Evolutionary conservation across 2,797 vertebrate species (phyloP), one percentile per base, ranked within the genome.

Genomic region (Betta splendens): DNA sequence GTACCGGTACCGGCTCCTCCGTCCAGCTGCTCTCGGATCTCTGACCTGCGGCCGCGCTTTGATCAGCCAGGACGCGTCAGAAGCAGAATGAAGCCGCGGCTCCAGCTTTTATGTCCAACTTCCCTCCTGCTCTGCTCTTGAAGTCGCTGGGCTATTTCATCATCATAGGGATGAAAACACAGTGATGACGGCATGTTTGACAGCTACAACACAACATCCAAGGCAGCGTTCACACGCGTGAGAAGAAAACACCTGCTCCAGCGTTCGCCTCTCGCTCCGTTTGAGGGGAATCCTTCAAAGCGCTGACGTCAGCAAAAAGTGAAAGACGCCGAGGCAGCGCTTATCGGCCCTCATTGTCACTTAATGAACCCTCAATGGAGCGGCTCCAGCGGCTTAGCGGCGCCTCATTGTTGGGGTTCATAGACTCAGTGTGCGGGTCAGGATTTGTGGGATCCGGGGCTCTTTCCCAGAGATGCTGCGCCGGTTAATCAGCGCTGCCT

Each of bases 301-400:
- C 62, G 83, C 79, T 83, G 82, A 87, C 82, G 80, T 81, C 68
- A 82, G 69, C 80, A 77, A 81, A 90, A 89, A 77, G 70, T 50
- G 53, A 89, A 87, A 86, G 75, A 82, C 82, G 72, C 66, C 78
- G 73, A 76, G 54, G 60, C 62, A 72, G 75, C 79, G 60, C 76
- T 81, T 87, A 89, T 85, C 81, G 70, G 79, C 82, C 82, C 79
- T 84, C 18, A 82, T 92, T 93, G 91, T 92, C 53, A 64, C 84
- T 92, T 92, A 92, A 93, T 91, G 92, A 91, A 91, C 72, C 88
- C 62, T 72, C 75, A 90, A 79, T 90, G 75, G 86, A 84, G 79
- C 73, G 71, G 79, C 88, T 75, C 72, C 82, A 75, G 75, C 81
- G 82, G 84, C 80, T 83, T 86, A 81, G 71, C 87, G 83, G 80